Percentiles rank a stretch among this genome's conserved stretches.
Evolutionary conservation across 2,888 invertebrate genomes (phyloP).

Genomic region (Luffia ferchaultella): DNA sequence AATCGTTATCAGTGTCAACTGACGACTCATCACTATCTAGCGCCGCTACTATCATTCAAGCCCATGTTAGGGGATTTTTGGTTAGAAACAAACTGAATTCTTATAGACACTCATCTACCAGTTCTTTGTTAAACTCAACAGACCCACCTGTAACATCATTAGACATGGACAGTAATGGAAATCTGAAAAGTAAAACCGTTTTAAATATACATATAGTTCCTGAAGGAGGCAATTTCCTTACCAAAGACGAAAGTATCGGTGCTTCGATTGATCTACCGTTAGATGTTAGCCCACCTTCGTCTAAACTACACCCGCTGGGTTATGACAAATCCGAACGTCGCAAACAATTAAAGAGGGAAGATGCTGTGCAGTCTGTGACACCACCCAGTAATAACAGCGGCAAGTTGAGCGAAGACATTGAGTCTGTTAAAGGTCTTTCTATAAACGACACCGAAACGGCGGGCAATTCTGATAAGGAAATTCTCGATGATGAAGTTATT

Average conservation of each 20-base stretch:
- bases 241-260: slow-evolving; percentile 48
- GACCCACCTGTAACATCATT: slow-evolving; percentile 32
- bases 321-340: slow-evolving; percentile 49
- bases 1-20: slow-evolving; percentile 53
- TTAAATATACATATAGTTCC: slow-evolving; percentile 56
- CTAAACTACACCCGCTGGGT: slow-evolving; percentile 49
- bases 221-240: slow-evolving; percentile 41
- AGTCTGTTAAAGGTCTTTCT: slow-evolving; percentile 34
- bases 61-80: slow-evolving; percentile 73
- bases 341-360: slow-evolving; percentile 55
- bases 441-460: not conserved
- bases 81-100: slow-evolving; percentile 61
- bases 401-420: slow-evolving; percentile 51
- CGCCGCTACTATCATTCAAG: slow-evolving; percentile 73
- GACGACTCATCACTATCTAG: slow-evolving; percentile 60
- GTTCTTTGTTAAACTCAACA: slow-evolving; percentile 42
- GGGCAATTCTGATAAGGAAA: not conserved
- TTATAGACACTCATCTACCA: slow-evolving; percentile 43
- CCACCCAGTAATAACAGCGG: slow-evolving; percentile 55
- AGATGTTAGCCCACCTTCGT: slow-evolving; percentile 48
- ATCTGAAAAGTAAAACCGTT: slow-evolving; percentile 40
- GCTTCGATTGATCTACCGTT: slow-evolving; percentile 50
- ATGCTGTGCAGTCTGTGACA: slow-evolving; percentile 57
- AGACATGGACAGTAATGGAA: slow-evolving; percentile 34
- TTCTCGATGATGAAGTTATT: not conserved